Evolutionary conservation across 2,113 vertebrate genomes (phyloP).

Genomic region (Calyptommatus sinebrachiatus): DNA sequence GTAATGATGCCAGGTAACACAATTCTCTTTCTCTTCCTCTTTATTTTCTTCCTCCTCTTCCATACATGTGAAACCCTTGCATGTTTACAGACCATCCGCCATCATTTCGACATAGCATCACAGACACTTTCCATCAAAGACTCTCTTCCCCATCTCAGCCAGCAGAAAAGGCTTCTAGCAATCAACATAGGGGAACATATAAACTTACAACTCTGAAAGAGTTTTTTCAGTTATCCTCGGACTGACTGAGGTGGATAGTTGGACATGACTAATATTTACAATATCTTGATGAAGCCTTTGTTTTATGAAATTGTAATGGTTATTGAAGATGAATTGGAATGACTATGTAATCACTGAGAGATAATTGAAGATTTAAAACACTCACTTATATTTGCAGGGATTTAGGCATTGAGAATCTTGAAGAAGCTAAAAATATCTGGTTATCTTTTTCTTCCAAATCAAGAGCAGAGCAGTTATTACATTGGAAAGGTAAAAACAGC

Average conservation of each 20-base stretch:
- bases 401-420: slow-evolving; percentile 19
- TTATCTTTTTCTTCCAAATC: slow-evolving; percentile 8
- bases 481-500: slow-evolving; percentile 42
- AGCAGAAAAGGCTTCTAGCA: too few relatives aligned
- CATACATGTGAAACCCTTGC: background rate
- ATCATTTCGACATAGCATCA: too few relatives aligned
- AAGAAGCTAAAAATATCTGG: background rate
- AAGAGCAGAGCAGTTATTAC: slow-evolving; percentile 32
- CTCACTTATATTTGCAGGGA: slow-evolving; percentile 6
- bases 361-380: background rate
- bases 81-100: background rate
- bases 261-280: too few relatives aligned
- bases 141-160: too few relatives aligned
- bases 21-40: too few relatives aligned
- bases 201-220: too few relatives aligned
- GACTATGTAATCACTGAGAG: background rate
- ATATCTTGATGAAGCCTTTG: background rate
- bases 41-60: too few relatives aligned
- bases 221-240: too few relatives aligned
- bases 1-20: too few relatives aligned
- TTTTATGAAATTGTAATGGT: background rate
- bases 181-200: too few relatives aligned
- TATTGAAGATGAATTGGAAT: background rate
- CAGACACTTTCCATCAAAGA: too few relatives aligned
- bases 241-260: too few relatives aligned